Conservation (phyloP, 2,797 vertebrate genomes). For the Eremophila alpestris region DNA sequence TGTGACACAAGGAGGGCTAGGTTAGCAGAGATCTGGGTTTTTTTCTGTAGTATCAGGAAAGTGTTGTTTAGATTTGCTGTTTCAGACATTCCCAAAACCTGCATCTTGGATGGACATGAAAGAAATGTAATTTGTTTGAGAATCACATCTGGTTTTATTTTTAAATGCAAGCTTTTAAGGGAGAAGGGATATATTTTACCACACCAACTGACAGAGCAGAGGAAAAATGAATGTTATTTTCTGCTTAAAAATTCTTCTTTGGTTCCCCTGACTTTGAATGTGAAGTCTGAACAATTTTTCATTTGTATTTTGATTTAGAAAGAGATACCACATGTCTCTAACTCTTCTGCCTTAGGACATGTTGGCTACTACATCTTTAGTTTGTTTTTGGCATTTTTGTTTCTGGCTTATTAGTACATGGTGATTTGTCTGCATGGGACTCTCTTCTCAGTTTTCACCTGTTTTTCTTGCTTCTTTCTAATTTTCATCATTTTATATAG, state of each 20-base stretch:
- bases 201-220: neutral
- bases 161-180: neutral
- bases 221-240: neutral
- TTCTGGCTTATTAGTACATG: conserved; percentile 9
- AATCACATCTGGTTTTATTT: neutral
- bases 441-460: neutral
- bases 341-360: neutral
- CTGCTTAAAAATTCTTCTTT: neutral
- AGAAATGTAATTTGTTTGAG: neutral
- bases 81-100: neutral
- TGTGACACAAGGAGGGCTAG: neutral
- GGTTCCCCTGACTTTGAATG: neutral
- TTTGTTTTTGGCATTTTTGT: neutral
- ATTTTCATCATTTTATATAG: conserved; percentile 28
- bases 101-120: neutral
- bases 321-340: neutral
- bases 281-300: neutral
- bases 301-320: neutral
- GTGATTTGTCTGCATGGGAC: neutral
- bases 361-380: neutral
- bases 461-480: neutral
- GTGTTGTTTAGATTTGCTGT: neutral
- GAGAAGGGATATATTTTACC: neutral
- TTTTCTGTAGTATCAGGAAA: neutral
- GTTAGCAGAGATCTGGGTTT: neutral